Conservation (phyloP, 2,797 vertebrate genomes). For the Astyanax mexicanus region DNA sequence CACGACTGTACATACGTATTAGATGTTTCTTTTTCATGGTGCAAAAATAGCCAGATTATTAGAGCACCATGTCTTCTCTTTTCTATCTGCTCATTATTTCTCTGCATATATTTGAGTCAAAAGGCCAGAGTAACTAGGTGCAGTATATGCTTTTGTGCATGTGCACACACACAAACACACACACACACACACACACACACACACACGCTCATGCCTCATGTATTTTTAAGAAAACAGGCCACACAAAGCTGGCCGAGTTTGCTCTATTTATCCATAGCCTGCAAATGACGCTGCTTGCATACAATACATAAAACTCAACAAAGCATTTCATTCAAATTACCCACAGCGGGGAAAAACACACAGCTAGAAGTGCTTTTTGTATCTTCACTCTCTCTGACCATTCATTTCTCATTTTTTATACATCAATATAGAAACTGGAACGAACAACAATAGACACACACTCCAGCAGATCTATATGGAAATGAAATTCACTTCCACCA, state of each 20-base stretch:
- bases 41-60: slow-evolving; percentile 57
- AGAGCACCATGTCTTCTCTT: slow-evolving; percentile 48
- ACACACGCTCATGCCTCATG: background rate
- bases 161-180: slow-evolving; percentile 20
- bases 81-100: slow-evolving; percentile 62
- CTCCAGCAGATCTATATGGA: background rate
- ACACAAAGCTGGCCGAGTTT: background rate
- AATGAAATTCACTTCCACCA: background rate
- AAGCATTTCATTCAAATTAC: background rate
- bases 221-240: background rate
- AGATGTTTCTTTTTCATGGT: no score
- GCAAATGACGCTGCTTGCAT: background rate
- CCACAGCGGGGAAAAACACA: background rate
- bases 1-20: no score
- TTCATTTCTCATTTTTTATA: background rate
- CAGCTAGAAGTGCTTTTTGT: background rate
- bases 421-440: background rate
- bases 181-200: slow-evolving; percentile 21
- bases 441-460: background rate
- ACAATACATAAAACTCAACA: background rate
- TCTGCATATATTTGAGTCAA: no score
- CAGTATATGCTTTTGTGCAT: slow-evolving; percentile 47
- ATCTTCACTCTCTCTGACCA: background rate
- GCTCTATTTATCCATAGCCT: background rate
- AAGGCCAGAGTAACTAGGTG: no score